Percentiles rank a stretch among this genome's conserved stretches.
phyloP scores from a whole-genome alignment of 2,888 invertebrate genomes.

The Phyto melanocephala region DNA sequence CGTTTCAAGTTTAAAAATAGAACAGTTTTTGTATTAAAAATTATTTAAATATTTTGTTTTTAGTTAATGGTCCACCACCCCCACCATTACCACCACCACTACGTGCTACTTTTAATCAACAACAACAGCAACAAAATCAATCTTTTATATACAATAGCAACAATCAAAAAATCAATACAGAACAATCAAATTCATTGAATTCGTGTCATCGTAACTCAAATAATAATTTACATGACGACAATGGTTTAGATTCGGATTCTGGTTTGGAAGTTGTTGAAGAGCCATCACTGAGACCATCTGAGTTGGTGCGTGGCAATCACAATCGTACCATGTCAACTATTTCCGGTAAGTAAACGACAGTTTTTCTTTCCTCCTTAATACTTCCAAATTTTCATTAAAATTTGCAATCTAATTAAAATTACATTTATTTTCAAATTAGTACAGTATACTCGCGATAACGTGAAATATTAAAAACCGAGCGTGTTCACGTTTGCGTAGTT shows the following conservation, averaged over 20 bases:
- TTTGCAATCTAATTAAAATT: no score
- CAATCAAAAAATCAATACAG: slow-evolving; percentile 61
- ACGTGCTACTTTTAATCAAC: slow-evolving; percentile 75
- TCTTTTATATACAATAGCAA: slow-evolving; percentile 10
- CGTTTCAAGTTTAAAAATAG: no score
- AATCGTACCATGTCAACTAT: slow-evolving; percentile 81
- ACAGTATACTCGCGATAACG: no score
- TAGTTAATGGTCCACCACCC: slow-evolving; percentile 82
- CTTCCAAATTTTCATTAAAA: no score
- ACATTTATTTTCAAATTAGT: no score
- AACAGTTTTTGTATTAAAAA: slow-evolving; percentile 9
- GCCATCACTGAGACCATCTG: slow-evolving; percentile 84
- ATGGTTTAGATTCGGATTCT: slow-evolving; percentile 76
- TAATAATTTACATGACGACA: slow-evolving; percentile 68
- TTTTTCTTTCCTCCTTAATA: no score
- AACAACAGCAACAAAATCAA: slow-evolving; percentile 54
- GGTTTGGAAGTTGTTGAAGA: slow-evolving; percentile 83
- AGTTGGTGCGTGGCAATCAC: slow-evolving; percentile 82
- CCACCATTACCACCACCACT: slow-evolving; percentile 85
- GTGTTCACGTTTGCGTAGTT: no score
- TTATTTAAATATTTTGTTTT: slow-evolving; percentile 1
- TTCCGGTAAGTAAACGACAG: slow-evolving; percentile 78
- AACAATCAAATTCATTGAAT: slow-evolving; percentile 62
- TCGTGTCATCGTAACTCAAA: slow-evolving; percentile 55
- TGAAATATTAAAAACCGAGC: no score